Percentiles rank a stretch among this genome's conserved stretches.
These are phyloP conservation scores for Embidobia sp. DNA, from an alignment of 2,888 invertebrate genomes.

Conservation along the genomic window DNA sequence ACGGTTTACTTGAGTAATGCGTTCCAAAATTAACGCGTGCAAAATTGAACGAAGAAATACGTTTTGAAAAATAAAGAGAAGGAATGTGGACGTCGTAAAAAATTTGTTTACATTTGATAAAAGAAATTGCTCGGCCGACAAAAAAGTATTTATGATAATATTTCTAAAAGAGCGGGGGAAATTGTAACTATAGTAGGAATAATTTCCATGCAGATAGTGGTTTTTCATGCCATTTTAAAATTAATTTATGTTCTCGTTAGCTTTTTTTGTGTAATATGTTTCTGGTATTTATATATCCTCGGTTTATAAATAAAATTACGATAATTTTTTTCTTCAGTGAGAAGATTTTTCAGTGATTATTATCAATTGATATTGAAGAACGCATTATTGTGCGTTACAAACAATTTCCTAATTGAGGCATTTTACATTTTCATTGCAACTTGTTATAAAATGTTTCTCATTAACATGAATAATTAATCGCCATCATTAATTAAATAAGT, in stretches of 20 bases:
- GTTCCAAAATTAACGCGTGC: background rate
- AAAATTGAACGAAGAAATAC: too few relatives aligned
- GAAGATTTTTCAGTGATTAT: constrained; percentile 13
- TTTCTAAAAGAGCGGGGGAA: background rate
- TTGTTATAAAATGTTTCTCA: too few relatives aligned
- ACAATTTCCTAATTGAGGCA: too few relatives aligned
- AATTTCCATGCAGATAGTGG: constrained; percentile 40
- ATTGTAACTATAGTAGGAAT: constrained; percentile 5
- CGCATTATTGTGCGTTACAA: constrained; percentile 9
- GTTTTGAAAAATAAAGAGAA: background rate
- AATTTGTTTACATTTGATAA: background rate
- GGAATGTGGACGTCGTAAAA: background rate
- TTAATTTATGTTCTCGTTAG: constrained; percentile 24
- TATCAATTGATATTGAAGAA: constrained; percentile 10
- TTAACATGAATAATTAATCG: too few relatives aligned
- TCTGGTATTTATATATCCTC: constrained; percentile 30
- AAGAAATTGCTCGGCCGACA: background rate
- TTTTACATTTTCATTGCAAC: too few relatives aligned
- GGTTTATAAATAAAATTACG: constrained; percentile 44
- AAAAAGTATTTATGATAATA: constrained; percentile 26
- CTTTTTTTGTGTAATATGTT: constrained; percentile 25
- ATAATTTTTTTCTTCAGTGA: constrained; percentile 8
- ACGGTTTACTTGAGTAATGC: too few relatives aligned
- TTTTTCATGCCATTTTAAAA: constrained; percentile 22
- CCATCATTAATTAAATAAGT: too few relatives aligned